These are phyloP conservation scores for Drosophila paranaensis DNA, from an alignment of 2,888 invertebrate species.

Conservation along the genomic window DNA sequence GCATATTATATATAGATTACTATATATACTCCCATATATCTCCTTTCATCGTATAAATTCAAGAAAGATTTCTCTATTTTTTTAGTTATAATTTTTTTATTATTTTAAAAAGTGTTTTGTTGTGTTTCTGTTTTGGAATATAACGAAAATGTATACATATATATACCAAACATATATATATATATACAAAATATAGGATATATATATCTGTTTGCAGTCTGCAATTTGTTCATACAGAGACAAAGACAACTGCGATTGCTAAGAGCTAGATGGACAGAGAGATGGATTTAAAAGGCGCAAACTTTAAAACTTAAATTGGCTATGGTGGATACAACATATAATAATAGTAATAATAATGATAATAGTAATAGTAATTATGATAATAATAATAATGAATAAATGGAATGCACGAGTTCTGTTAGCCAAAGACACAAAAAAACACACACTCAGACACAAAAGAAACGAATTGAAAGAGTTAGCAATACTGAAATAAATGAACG, in stretches of 20 bases:
- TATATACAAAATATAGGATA: background rate
- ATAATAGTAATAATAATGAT: background rate
- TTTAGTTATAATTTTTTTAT: too few species aligned
- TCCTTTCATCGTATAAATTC: too few species aligned
- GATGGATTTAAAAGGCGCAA: constrained; percentile 21
- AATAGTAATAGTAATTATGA: too few species aligned
- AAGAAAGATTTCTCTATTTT: too few species aligned
- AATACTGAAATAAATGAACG: constrained; percentile 29
- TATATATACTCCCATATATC: too few species aligned
- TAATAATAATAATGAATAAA: background rate
- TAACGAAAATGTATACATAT: background rate
- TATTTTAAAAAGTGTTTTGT: too few species aligned
- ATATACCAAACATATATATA: background rate
- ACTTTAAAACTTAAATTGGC: constrained; percentile 18
- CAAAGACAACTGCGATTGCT: constrained; percentile 8
- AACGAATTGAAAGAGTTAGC: background rate
- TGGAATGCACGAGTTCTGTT: background rate
- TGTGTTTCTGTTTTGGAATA: too few species aligned
- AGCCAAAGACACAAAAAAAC: background rate
- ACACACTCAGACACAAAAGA: too few species aligned
- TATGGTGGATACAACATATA: background rate
- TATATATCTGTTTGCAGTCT: constrained; percentile 10
- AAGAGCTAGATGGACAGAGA: constrained; percentile 30
- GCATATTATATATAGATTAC: too few species aligned
- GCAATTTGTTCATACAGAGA: constrained; percentile 27